phyloP scores from a whole-genome alignment of 2,797 vertebrate species.

The Hozukius guyotensis region DNA sequence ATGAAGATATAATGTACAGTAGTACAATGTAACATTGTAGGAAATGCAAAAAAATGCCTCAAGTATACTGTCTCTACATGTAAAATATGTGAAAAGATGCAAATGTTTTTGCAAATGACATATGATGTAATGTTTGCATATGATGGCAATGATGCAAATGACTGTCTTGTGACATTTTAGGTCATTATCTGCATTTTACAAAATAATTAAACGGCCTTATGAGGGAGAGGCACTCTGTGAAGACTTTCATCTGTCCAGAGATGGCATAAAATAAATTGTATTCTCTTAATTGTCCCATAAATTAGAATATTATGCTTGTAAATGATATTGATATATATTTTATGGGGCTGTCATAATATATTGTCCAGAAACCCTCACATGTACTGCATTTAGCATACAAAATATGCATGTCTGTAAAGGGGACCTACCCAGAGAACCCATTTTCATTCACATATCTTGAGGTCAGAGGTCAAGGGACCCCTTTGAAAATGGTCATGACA shows the following conservation, averaged over 20 bases:
- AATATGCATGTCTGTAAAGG: too few species aligned
- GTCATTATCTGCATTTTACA: neutral
- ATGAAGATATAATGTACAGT: too few species aligned
- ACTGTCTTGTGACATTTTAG: neutral
- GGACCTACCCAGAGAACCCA: too few species aligned
- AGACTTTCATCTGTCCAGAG: neutral
- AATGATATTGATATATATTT: neutral
- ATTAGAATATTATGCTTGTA: neutral
- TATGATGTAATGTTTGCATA: too few species aligned
- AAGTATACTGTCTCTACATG: too few species aligned
- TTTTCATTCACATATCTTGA: too few species aligned
- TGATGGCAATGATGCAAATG: neutral
- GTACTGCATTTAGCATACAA: too few species aligned
- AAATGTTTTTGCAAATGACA: neutral
- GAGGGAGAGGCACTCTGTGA: neutral
- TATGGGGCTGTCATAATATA: too few species aligned
- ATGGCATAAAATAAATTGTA: neutral
- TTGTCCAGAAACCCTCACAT: too few species aligned
- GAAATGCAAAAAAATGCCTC: neutral
- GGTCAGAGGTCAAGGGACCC: too few species aligned
- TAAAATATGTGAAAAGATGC: neutral
- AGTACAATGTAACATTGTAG: neutral
- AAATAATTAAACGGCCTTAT: neutral
- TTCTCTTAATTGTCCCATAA: neutral
- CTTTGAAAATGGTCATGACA: too few species aligned